A percentile compares a stretch with the other conserved stretches of the same genome.
These are phyloP conservation scores for Eretmocerus hayati DNA, from an alignment of 2,888 invertebrate species.

Conservation along the genomic window DNA sequence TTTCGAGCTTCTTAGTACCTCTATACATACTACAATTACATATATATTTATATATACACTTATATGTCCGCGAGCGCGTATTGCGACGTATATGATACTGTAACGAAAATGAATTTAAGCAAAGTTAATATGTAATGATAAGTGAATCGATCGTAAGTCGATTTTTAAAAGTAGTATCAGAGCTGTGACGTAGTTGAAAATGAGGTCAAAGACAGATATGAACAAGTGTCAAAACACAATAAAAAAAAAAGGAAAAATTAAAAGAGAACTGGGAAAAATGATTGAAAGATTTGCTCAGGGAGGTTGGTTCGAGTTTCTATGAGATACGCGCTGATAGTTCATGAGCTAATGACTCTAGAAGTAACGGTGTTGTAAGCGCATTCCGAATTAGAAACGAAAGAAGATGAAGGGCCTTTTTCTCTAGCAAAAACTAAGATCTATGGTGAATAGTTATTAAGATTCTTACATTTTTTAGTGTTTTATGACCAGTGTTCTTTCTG, in stretches of 20 bases:
- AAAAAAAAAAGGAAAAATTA: slow-evolving; percentile 1
- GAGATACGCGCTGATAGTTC: neutral
- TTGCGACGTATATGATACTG: slow-evolving; percentile 17
- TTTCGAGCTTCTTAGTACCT: slow-evolving; percentile 27
- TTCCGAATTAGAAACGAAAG: slow-evolving; percentile 1
- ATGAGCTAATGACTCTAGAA: neutral
- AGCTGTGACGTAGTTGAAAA: slow-evolving; percentile 25
- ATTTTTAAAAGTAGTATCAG: slow-evolving; percentile 20
- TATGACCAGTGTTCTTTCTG: slow-evolving; percentile 32
- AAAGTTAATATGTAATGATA: slow-evolving; percentile 13
- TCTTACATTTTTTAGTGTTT: slow-evolving; percentile 20
- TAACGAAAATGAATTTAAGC: slow-evolving; percentile 16
- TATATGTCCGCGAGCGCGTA: slow-evolving; percentile 21
- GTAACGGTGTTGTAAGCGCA: neutral
- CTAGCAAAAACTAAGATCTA: slow-evolving; percentile 19
- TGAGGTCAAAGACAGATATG: slow-evolving; percentile 20
- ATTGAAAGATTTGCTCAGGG: neutral
- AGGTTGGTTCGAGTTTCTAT: slow-evolving; percentile 13
- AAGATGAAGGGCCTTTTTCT: slow-evolving; percentile 13
- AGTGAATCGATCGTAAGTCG: slow-evolving; percentile 17
- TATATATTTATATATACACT: too few relatives aligned
- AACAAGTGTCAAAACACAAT: slow-evolving; percentile 21
- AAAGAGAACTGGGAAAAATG: slow-evolving; percentile 2
- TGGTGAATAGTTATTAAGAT: slow-evolving; percentile 19
- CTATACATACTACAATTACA: slow-evolving; percentile 19